Evolutionary conservation across 2,113 vertebrate genomes (phyloP), one percentile per base, ranked within the genome.

Genomic region (Hemibagrus wyckioides): DNA sequence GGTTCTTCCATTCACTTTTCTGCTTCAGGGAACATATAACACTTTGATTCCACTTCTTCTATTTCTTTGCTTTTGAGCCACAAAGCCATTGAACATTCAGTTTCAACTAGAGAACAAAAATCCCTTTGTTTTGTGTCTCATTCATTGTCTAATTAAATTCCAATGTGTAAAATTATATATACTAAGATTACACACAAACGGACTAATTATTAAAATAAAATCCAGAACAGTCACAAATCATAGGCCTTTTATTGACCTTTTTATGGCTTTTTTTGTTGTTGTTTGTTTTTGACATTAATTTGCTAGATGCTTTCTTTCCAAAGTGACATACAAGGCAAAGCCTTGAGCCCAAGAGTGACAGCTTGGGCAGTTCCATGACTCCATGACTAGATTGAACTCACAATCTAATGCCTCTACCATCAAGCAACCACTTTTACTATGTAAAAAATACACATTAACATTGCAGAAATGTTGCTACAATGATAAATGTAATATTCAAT

Each of bases 1-100:
- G 17, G 67, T 73, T 84, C 65, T 75, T 75, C 23, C 23, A 75
- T 75, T 10, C 13, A 75, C 23, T 75, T 25, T 44, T 75, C 21
- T 73, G 65, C 67, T 84, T 33, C 48, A 41, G 83, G 65, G 65
- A 84, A 7, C 63, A 25, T 73, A 21, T 25, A 21, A 75, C 71
- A 75, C 39, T 75, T 75, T 71, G 67, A 75, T 28, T 75, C 71
- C 67, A 39, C 30, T 21, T 39, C 67, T 21, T 6, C 30, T 15
- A 14, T 9, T 75, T 44, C 39, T 75, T 75, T 75, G 21, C 44
- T 4, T 75, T 75, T 75, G 11, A 75, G 39, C 10, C 33, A 39
- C 15, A 69, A 69, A 36, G 39, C 67, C n/a, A 41, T 73, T 41
- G 69, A 4, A 41, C 19, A 44, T 44, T 48, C 71, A 44, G 11